These are phyloP conservation scores for Dromaius novaehollandiae DNA, from an alignment of 2,113 vertebrate species.

Conservation along the genomic window DNA sequence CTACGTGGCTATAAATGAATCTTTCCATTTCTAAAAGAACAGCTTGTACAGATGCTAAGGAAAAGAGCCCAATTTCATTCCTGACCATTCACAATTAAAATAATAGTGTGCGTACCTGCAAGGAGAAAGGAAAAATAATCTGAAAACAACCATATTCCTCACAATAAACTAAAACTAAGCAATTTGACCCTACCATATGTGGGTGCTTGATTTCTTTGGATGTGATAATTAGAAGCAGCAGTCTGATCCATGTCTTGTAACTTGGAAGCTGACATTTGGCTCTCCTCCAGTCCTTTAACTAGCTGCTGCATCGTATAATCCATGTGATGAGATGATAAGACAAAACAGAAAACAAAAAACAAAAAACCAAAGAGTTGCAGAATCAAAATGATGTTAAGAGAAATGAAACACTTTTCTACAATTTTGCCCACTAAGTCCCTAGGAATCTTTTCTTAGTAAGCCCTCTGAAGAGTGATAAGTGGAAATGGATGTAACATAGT, in stretches of 20 bases:
- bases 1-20: not conserved
- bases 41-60: not conserved
- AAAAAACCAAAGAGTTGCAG: not conserved
- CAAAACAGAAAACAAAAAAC: not conserved
- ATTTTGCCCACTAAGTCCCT: not conserved
- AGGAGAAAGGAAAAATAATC: not conserved
- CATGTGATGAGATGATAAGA: not conserved
- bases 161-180: not conserved
- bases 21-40: not conserved
- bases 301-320: conserved; percentile 65
- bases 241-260: conserved; percentile 12
- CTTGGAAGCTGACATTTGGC: conserved; percentile 30
- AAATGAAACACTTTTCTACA: not conserved
- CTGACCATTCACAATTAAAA: not conserved
- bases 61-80: not conserved
- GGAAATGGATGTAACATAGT: accelerated
- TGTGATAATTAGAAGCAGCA: not conserved
- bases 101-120: not conserved
- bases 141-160: not conserved
- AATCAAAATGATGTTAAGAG: not conserved
- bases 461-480: not conserved
- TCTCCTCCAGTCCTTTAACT: conserved; percentile 68
- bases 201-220: not conserved
- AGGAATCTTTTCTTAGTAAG: not conserved
- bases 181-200: not conserved